A percentile compares a stretch with the other conserved stretches of the same genome.
Conservation (phyloP, 53 echinoderm and acorn worm species). For the Actinopyga echinites region DNA sequence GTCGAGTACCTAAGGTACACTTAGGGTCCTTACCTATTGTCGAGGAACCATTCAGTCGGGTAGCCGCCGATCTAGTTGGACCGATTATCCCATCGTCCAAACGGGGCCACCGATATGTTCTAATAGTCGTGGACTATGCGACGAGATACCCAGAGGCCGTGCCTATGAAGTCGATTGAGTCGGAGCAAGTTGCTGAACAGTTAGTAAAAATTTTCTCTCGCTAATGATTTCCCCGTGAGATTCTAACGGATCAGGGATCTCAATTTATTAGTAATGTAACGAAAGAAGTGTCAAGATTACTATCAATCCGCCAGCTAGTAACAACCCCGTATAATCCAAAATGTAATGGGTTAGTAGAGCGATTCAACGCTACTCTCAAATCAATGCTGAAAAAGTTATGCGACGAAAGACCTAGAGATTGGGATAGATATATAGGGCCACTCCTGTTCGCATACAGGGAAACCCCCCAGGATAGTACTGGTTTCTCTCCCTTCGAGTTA, state of each 20-base stretch:
- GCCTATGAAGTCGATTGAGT: constrained; percentile 40
- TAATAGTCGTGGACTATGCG: constrained; percentile 49
- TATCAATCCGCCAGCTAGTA: constrained; percentile 20
- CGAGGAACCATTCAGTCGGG: not conserved
- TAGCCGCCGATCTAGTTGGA: constrained; percentile 46
- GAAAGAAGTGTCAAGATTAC: constrained; percentile 39
- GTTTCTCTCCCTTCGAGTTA: constrained; percentile 59
- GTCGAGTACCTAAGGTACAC: constrained; percentile 5
- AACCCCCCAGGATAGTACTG: constrained; percentile 35
- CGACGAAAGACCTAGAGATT: constrained; percentile 50
- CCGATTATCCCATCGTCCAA: constrained; percentile 31
- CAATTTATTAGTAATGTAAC: constrained; percentile 43
- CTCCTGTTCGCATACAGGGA: constrained; percentile 54
- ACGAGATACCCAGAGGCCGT: constrained; percentile 50
- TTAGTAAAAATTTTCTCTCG: constrained; percentile 32
- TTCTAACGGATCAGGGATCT: constrained; percentile 37
- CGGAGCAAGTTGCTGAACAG: constrained; percentile 45
- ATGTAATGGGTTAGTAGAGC: constrained; percentile 57
- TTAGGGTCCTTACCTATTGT: not conserved
- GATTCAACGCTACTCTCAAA: constrained; percentile 43
- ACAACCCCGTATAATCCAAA: constrained; percentile 52
- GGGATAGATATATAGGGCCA: constrained; percentile 48
- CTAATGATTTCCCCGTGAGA: constrained; percentile 32
- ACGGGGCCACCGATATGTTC: constrained; percentile 35
- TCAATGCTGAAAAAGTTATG: constrained; percentile 46